phyloP scores from a whole-genome alignment of 2,797 vertebrate genomes.

The Melanotaenia boesemani region DNA sequence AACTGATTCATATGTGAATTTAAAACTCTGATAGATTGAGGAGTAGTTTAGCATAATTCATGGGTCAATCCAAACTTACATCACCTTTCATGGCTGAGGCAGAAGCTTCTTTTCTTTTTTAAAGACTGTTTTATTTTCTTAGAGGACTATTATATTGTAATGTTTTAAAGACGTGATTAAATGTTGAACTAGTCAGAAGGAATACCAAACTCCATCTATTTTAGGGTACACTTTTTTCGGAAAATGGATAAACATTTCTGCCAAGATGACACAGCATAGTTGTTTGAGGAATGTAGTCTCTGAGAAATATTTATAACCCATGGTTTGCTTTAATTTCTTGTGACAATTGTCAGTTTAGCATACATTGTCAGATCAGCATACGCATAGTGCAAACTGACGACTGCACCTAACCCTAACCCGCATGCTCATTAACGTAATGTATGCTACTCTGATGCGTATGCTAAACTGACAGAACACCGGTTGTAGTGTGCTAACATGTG shows the following conservation, averaged over 20 bases:
- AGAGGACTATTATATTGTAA: neutral
- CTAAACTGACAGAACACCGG: no score
- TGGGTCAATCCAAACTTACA: neutral
- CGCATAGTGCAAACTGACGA: no score
- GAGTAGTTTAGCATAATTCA: neutral
- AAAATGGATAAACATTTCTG: neutral
- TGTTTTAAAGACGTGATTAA: neutral
- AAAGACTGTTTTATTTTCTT: neutral
- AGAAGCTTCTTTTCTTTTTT: neutral
- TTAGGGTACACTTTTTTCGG: neutral
- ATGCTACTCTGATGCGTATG: no score
- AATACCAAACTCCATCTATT: neutral
- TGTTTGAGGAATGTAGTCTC: constrained; percentile 28
- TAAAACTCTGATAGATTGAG: neutral
- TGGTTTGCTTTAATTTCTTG: neutral
- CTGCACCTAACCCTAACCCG: no score
- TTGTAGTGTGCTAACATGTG: neutral
- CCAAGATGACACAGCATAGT: constrained; percentile 28
- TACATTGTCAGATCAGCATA: no score
- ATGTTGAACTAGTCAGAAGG: neutral
- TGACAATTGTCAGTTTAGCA: neutral
- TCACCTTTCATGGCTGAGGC: neutral
- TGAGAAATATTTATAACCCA: constrained; percentile 14
- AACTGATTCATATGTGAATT: neutral
- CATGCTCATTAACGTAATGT: no score